phyloP scores from a whole-genome alignment of 1,140 invertebrate genomes.

The Branchinecta lynchi region DNA sequence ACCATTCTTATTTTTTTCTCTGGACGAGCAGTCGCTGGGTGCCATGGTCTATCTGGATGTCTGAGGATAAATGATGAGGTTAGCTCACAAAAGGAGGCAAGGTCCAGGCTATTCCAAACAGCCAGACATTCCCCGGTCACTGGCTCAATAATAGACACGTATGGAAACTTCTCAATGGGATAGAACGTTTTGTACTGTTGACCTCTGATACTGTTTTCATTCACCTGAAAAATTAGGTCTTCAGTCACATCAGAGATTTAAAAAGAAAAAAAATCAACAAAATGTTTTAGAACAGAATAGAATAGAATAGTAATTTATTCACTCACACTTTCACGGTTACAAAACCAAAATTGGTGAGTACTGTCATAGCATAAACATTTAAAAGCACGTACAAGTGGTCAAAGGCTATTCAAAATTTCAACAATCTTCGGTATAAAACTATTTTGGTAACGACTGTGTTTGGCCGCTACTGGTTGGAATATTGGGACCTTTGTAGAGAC shows the following conservation, averaged over 20 bases:
- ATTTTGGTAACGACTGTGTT: too few relatives aligned
- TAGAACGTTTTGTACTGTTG: conserved; percentile 53
- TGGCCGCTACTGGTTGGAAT: too few relatives aligned
- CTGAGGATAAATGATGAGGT: conserved; percentile 28
- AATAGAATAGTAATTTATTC: too few relatives aligned
- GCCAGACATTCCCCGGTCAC: conserved; percentile 51
- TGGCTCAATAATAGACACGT: conserved; percentile 56
- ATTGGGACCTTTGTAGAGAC: too few relatives aligned
- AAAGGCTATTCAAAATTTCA: too few relatives aligned
- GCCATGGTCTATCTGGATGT: conserved; percentile 15
- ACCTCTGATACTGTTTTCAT: conserved; percentile 50
- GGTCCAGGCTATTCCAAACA: conserved; percentile 39
- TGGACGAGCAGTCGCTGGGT: not conserved
- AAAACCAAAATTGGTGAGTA: too few relatives aligned
- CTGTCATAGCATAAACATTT: too few relatives aligned
- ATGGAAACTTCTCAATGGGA: conserved; percentile 46
- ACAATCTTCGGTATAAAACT: too few relatives aligned
- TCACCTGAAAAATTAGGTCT: conserved; percentile 36
- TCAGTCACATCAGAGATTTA: not conserved
- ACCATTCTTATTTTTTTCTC: not conserved
- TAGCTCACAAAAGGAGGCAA: conserved; percentile 36
- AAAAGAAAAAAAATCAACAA: too few relatives aligned
- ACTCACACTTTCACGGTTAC: too few relatives aligned
- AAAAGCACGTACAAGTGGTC: too few relatives aligned
- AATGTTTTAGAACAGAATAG: too few relatives aligned